A percentile compares a stretch with the other conserved stretches of the same genome.
These are phyloP conservation scores for Acronicta alni DNA, from an alignment of 2,888 invertebrate genomes.

Conservation along the genomic window DNA sequence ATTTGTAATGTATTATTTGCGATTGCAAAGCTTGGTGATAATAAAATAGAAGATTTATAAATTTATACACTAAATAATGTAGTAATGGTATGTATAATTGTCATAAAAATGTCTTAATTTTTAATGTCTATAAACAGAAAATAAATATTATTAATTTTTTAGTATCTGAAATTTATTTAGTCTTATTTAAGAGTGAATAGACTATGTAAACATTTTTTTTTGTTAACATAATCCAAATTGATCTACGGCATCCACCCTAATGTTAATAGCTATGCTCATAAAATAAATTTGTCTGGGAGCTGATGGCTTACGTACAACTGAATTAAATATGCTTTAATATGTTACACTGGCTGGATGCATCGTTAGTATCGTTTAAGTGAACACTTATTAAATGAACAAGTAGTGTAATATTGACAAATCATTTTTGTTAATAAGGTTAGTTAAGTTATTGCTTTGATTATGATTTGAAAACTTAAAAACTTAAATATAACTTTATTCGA, in stretches of 20 bases:
- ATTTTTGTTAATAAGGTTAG: conserved; percentile 27
- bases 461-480: conserved; percentile 1
- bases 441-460: conserved; percentile 39
- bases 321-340: too few species aligned
- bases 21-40: conserved; percentile 6
- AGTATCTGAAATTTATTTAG: conserved; percentile 11
- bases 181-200: conserved; percentile 1
- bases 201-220: not conserved
- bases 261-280: too few species aligned
- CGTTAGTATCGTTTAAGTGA: too few species aligned
- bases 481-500: conserved; percentile 1
- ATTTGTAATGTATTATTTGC: not conserved
- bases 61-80: not conserved
- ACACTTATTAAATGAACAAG: conserved; percentile 2
- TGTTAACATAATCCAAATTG: too few species aligned
- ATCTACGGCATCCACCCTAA: too few species aligned
- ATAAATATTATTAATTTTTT: conserved; percentile 19
- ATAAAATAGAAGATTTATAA: conserved; percentile 21
- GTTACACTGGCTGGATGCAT: too few species aligned
- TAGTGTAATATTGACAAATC: conserved; percentile 54
- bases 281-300: too few species aligned
- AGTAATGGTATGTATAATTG: not conserved
- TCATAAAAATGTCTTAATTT: not conserved
- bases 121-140: conserved; percentile 8
- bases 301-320: too few species aligned